Base-by-base conservation (phyloP, 2,888 invertebrate genomes). In the Sinelater perroti region DNA sequence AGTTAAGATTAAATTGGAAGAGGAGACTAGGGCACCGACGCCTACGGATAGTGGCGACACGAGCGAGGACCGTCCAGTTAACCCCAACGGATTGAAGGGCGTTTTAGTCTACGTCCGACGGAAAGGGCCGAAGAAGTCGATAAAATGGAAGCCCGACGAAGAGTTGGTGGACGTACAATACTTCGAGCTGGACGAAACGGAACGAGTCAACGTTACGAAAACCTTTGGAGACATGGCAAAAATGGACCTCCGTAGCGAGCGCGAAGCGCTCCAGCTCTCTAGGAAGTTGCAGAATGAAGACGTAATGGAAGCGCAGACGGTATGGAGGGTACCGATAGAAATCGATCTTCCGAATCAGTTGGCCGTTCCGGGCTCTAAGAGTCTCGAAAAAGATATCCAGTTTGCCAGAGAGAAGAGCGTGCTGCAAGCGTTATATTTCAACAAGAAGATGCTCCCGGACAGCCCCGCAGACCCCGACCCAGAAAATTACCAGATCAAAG, bases 151-250 rank as follows among this genome's bases (percentile, higher is more conserved):
- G 71, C 84, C 88, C 2, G 94, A 95, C 56, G 79, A 84, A 3
- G 86, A 90, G 64, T 80, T 98, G 21, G 91, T 91, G 68, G 88
- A 91, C 70, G 83, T 94, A 54, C 88, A 90, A 69, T 96, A 87
- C 78, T 97, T 98, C 77, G 97, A 97, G 77, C 80, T 97, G 66
- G 97, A 97, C 78, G 97, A 96, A 79, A 95, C 91, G 10, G 97
- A 98, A 79, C 85, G 97, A 72, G 93, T 95, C 1, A 97, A 97
- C 79, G 97, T 97, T 1, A 95, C 89, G 2, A 93, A 89, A 78
- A 91, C 86, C 21, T 97, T 97, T 78, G 90, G 88, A 24, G 95
- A 95, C 71, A 90, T 95, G 90, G 93, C 93, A 74, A 87, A 91
- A 75, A 87, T 93, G 81, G 97, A 97, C 75, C 88, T 91, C 70